phyloP scores from a whole-genome alignment of 2,888 invertebrate species.

The Julus scandinavius region DNA sequence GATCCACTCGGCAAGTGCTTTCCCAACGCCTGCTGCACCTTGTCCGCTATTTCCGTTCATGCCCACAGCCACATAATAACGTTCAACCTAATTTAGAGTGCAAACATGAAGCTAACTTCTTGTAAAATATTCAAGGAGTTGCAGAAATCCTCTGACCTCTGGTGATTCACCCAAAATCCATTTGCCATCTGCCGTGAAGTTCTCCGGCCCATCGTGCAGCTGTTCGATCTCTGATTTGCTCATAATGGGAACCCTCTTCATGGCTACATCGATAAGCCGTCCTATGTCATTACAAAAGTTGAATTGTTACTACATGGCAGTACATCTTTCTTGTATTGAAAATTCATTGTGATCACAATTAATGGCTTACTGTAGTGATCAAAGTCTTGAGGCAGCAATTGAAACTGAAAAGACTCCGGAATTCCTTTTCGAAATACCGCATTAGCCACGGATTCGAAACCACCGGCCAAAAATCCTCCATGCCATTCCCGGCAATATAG shows the following conservation, averaged over 20 bases:
- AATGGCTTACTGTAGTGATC: conserved; percentile 73
- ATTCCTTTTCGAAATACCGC: conserved; percentile 71
- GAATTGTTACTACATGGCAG: neutral
- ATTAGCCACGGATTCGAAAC: conserved; percentile 75
- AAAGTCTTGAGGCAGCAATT: conserved; percentile 71
- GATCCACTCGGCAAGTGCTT: conserved; percentile 76
- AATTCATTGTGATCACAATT: neutral
- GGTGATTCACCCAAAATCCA: conserved; percentile 77
- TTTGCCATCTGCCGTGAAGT: conserved; percentile 77
- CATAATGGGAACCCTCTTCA: conserved; percentile 71
- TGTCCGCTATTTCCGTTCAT: conserved; percentile 78
- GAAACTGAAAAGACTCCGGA: conserved; percentile 65
- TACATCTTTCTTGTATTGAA: neutral
- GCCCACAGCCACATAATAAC: conserved; percentile 79
- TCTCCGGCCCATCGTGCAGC: conserved; percentile 75
- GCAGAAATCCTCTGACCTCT: conserved; percentile 67
- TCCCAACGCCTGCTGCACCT: conserved; percentile 78
- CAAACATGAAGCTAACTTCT: conserved; percentile 33
- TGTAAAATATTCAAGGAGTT: neutral
- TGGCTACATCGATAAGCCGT: conserved; percentile 65
- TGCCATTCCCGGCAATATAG: conserved; percentile 74
- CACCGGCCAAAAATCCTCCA: conserved; percentile 73
- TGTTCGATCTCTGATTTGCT: conserved; percentile 69
- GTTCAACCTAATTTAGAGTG: conserved; percentile 68
- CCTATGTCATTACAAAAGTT: conserved; percentile 62